Conservation (phyloP, 2,888 invertebrate genomes). For the Acronicta alni region DNA sequence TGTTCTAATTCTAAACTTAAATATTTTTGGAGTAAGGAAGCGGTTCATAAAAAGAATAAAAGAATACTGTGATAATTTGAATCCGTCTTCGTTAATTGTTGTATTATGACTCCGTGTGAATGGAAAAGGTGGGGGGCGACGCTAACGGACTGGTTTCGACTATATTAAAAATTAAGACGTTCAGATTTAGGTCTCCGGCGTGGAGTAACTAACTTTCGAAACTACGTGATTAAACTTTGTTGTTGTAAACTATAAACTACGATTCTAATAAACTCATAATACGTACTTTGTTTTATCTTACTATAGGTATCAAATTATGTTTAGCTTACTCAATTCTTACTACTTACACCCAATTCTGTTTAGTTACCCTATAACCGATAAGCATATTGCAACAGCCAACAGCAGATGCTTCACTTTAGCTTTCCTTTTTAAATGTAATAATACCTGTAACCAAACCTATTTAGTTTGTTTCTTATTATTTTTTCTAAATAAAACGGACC, state of each 20-base stretch:
- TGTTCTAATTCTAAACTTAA: neutral
- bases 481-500: no score
- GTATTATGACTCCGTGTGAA: constrained; percentile 14
- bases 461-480: no score
- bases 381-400: no score
- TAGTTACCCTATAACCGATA: no score
- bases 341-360: no score
- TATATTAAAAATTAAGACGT: constrained; percentile 32
- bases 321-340: no score
- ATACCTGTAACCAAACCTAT: no score
- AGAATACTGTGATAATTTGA: constrained; percentile 10
- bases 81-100: constrained; percentile 22
- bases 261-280: no score
- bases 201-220: constrained; percentile 42
- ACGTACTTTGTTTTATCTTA: no score
- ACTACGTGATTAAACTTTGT: constrained; percentile 5
- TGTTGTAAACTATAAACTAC: neutral
- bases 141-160: constrained; percentile 39
- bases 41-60: constrained; percentile 5
- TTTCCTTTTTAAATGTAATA: no score
- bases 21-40: neutral
- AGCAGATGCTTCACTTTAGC: no score
- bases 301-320: no score
- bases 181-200: constrained; percentile 16
- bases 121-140: constrained; percentile 32